Evolutionary conservation across 92 coral and sea anemone genomes (phyloP).

Genomic region (Pocillopora grandis): DNA sequence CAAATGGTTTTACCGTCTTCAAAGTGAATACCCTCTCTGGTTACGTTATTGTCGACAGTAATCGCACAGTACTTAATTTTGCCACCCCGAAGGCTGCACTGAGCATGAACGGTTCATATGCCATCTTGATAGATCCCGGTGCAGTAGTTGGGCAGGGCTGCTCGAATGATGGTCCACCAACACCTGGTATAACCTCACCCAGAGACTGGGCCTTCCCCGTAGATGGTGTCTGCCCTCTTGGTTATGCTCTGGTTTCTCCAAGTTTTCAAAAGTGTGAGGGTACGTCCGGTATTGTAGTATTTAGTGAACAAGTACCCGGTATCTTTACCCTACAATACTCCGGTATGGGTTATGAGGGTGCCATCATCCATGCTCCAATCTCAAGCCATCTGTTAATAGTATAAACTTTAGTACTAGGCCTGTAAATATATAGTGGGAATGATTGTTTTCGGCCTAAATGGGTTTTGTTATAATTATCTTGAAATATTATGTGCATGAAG

Average conservation of each 20-base stretch:
- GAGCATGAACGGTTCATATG: slow-evolving; percentile 59
- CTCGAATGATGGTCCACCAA: slow-evolving; percentile 64
- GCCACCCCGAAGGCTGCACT: slow-evolving; percentile 42
- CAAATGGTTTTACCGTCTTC: slow-evolving; percentile 20
- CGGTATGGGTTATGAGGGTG: no score
- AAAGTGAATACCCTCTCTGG: slow-evolving; percentile 48
- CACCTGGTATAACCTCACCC: slow-evolving; percentile 40
- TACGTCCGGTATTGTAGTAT: background rate
- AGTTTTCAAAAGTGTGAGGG: slow-evolving; percentile 26
- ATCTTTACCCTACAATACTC: no score
- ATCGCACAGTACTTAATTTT: slow-evolving; percentile 37
- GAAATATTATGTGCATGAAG: no score
- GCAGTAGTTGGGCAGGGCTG: slow-evolving; percentile 64
- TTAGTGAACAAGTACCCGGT: no score
- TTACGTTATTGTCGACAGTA: slow-evolving; percentile 7
- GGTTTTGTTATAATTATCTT: no score
- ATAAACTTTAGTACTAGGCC: no score
- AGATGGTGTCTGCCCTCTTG: slow-evolving; percentile 33
- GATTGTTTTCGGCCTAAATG: no score
- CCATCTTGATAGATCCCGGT: slow-evolving; percentile 51
- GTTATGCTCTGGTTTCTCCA: slow-evolving; percentile 32
- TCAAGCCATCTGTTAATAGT: no score
- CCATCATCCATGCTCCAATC: no score
- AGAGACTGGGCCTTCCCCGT: slow-evolving; percentile 38
- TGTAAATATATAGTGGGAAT: no score